Conservation (phyloP, 2,797 vertebrate genomes). For the Acipenser transmontanus region DNA sequence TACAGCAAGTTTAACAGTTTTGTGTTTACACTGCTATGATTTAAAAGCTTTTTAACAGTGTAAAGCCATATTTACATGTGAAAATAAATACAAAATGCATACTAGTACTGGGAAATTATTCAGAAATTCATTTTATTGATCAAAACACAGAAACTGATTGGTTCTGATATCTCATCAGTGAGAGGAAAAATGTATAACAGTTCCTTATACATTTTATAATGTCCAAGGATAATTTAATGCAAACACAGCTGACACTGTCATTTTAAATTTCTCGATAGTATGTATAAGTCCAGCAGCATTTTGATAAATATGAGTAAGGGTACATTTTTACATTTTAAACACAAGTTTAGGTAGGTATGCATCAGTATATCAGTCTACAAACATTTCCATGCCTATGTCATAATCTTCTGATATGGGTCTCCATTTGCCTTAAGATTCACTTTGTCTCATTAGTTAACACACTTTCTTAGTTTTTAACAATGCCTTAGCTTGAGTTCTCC, state of each 20-base stretch:
- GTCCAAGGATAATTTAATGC: no score
- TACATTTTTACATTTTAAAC: background rate
- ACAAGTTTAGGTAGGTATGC: slow-evolving; percentile 42
- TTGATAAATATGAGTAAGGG: background rate
- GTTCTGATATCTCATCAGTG: no score
- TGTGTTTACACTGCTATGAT: no score
- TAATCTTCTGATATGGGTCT: slow-evolving; percentile 60
- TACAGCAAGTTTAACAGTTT: no score
- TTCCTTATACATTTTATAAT: no score
- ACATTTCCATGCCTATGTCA: slow-evolving; percentile 50
- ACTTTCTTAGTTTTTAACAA: slow-evolving; percentile 76
- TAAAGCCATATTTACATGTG: no score
- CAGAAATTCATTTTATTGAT: no score
- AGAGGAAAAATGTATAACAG: no score
- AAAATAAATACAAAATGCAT: no score
- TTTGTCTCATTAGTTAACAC: slow-evolving; percentile 74
- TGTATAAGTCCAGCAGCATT: background rate
- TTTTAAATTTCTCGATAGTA: background rate
- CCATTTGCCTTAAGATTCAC: slow-evolving; percentile 64
- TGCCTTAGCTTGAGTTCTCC: slow-evolving; percentile 67
- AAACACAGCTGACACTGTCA: background rate
- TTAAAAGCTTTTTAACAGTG: no score
- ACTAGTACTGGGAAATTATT: no score
- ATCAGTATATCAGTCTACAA: slow-evolving; percentile 39
- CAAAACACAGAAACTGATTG: no score